These are phyloP conservation scores for Asteroscopus sphinx DNA, from an alignment of 2,888 invertebrate genomes.

Conservation along the genomic window DNA sequence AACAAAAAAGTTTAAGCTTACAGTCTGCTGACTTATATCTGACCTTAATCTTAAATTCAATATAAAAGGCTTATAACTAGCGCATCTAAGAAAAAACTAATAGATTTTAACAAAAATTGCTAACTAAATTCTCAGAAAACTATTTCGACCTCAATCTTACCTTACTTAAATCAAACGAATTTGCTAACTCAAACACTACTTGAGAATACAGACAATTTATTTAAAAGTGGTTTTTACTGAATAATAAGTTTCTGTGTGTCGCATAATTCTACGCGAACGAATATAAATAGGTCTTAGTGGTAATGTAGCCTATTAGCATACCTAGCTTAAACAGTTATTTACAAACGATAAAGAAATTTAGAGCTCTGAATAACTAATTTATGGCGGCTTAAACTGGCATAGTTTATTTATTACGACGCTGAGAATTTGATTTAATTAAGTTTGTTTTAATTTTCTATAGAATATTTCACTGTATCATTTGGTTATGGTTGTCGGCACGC, in stretches of 20 bases:
- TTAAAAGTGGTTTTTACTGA: slow-evolving; percentile 30
- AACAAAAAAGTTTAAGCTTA: too few relatives aligned
- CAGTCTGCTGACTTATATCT: not conserved
- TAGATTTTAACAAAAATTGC: slow-evolving; percentile 10
- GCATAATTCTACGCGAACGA: slow-evolving; percentile 36
- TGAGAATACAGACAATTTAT: slow-evolving; percentile 17
- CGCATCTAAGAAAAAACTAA: not conserved
- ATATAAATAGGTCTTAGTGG: slow-evolving; percentile 42
- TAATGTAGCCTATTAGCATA: slow-evolving; percentile 51
- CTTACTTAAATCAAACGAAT: slow-evolving; percentile 5
- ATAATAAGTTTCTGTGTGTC: slow-evolving; percentile 31
- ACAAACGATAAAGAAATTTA: slow-evolving; percentile 55
- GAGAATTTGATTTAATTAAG: slow-evolving; percentile 48
- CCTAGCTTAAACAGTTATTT: slow-evolving; percentile 33
- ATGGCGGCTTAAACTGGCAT: slow-evolving; percentile 35
- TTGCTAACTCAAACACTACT: slow-evolving; percentile 14
- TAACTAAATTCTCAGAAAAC: slow-evolving; percentile 11
- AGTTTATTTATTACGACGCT: slow-evolving; percentile 53
- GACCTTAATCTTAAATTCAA: not conserved
- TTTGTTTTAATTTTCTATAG: slow-evolving; percentile 40
- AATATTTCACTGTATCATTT: slow-evolving; percentile 21
- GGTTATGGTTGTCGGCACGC: slow-evolving; percentile 37
- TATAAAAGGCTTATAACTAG: not conserved
- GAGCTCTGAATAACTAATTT: slow-evolving; percentile 52
- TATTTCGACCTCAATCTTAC: slow-evolving; percentile 6